Evolutionary conservation across 2,888 invertebrate genomes (phyloP).

Genomic region (Troglohyphantes excavatus): DNA sequence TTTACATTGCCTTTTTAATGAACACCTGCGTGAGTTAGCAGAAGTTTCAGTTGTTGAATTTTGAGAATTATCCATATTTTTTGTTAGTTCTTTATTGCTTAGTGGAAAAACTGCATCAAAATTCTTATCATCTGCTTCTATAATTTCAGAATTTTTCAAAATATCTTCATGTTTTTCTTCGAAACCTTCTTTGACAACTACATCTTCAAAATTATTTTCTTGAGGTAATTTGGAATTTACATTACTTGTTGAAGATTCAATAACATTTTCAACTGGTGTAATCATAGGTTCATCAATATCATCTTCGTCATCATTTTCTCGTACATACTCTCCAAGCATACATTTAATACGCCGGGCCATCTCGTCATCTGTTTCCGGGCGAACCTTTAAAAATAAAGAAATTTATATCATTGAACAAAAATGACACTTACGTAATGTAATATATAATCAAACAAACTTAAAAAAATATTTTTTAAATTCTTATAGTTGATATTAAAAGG

Average conservation of each 20-base stretch:
- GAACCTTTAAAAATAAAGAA: constrained; percentile 52
- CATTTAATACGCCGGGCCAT: constrained; percentile 79
- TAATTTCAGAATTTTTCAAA: neutral
- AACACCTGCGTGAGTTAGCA: constrained; percentile 63
- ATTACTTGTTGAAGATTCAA: neutral
- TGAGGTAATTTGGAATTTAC: neutral
- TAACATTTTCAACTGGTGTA: neutral
- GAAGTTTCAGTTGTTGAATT: constrained; percentile 19
- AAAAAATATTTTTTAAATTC: no score
- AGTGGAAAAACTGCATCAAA: neutral
- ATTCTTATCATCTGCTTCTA: neutral
- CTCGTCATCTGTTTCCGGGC: constrained; percentile 78
- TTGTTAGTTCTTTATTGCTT: constrained; percentile 8
- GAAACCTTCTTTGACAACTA: neutral
- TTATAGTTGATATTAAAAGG: neutral
- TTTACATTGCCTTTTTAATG: constrained; percentile 72
- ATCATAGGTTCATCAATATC: neutral
- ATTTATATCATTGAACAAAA: no score
- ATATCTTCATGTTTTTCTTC: neutral
- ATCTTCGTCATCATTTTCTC: constrained; percentile 10
- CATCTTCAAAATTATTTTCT: neutral
- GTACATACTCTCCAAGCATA: constrained; percentile 74
- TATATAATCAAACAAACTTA: no score
- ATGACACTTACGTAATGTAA: no score
- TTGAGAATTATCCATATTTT: neutral